phyloP scores from a whole-genome alignment of 2,113 vertebrate species.

The Platysternon megacephalum region DNA sequence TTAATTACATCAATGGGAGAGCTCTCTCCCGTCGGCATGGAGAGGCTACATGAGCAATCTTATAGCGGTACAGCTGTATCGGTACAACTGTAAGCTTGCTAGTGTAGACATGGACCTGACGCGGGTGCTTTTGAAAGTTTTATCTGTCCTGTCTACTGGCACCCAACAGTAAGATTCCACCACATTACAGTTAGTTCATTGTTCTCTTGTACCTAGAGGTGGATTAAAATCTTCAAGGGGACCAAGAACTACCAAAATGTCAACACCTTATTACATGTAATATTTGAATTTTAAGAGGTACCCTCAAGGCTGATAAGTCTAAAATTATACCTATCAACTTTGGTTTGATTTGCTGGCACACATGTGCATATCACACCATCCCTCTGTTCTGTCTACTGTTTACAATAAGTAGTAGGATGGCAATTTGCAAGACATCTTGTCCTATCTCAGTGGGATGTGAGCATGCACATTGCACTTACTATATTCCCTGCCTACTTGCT shows the following conservation, averaged over 20 bases:
- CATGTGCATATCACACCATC: neutral
- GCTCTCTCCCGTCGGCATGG: too few relatives aligned
- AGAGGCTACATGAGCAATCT: too few relatives aligned
- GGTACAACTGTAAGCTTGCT: too few relatives aligned
- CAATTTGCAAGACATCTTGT: neutral
- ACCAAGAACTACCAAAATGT: neutral
- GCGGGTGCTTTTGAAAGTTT: accelerated
- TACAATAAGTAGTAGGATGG: neutral
- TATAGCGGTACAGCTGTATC: too few relatives aligned
- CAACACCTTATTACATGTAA: conserved; percentile 6
- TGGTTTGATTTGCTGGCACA: conserved; percentile 22
- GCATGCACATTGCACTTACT: neutral
- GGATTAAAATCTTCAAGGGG: conserved; percentile 25
- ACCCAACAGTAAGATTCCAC: neutral
- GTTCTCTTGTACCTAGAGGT: accelerated
- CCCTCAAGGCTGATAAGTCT: conserved; percentile 29
- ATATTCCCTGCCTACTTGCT: neutral
- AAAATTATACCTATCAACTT: neutral
- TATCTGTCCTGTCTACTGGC: neutral
- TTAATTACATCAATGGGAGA: too few relatives aligned
- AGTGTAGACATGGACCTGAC: too few relatives aligned
- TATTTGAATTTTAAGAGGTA: conserved; percentile 31
- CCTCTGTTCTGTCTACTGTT: neutral
- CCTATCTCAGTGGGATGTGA: neutral
- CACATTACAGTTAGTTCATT: neutral